Base-by-base conservation (phyloP, 2,797 vertebrate species). In the Manis pentadactyla region DNA sequence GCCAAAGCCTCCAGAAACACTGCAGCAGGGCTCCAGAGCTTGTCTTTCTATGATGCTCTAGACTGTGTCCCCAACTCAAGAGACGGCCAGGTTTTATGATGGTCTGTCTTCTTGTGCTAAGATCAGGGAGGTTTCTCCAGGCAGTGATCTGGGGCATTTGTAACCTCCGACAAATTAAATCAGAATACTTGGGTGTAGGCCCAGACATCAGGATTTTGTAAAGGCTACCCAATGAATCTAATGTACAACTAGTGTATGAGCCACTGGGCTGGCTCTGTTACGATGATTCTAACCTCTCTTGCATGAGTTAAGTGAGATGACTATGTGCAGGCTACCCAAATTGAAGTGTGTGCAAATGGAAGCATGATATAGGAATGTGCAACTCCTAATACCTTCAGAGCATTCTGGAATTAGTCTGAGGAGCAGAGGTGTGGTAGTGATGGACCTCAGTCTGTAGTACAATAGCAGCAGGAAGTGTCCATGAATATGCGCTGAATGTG, bases 261-360 rank as follows among this genome's bases (percentile, higher is more conserved):
- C 19, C 57, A 0, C 2, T 3, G 9, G 6, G 6, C 51, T 3
- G 11, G 17, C 10, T 53, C 39, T n/a, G 49, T 7, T 7, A 51
- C 7, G 31, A 10, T 49, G 57, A 25, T 46, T 66, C 59, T 85
- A 25, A 71, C n/a, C 29, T 74, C n/a, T 75, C 31, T 51, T 61
- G 7, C 19, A 1, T 42, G 17, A 64, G 39, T 55, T 39, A 7
- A 46, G 21, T 5, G 18, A 46, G 37, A 23, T 14, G 46, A 21
- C 37, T 34, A 31, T 46, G 18, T 15, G 25, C 37, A 55, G 31
- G 39, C 31, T 37, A 23, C 73, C 42, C 19, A 12, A 31, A 25
- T 2, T 51, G 23, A 53, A 37, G 4, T 59, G 25, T 42, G 5
- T n/a, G 25, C 59, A 49, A 55, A 49, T 3, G 17, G 57, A 25